These are phyloP conservation scores for Enoplosus armatus DNA, from an alignment of 2,797 vertebrate species.

Conservation along the genomic window DNA sequence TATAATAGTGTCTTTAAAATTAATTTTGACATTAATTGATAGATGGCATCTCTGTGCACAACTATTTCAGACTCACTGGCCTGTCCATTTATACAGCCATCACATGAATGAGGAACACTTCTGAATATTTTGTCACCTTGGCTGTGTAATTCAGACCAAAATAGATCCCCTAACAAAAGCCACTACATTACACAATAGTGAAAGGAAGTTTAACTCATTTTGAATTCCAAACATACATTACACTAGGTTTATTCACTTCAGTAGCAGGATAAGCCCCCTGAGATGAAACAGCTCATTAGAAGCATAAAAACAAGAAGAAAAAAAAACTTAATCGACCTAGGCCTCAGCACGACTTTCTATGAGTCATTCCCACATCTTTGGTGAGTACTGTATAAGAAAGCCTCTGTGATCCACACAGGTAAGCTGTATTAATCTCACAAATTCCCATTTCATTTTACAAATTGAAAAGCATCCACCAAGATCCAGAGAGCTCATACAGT, in stretches of 20 bases:
- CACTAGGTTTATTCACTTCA: constrained; percentile 56
- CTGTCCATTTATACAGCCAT: constrained; percentile 1
- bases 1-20: constrained; percentile 4
- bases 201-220: constrained; percentile 45
- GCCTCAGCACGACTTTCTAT: constrained; percentile 33
- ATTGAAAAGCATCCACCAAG: constrained; percentile 50
- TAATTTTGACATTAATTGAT: constrained; percentile 23
- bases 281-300: constrained; percentile 70
- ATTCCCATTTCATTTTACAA: constrained; percentile 57
- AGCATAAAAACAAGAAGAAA: constrained; percentile 45
- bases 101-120: constrained; percentile 4
- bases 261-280: constrained; percentile 48
- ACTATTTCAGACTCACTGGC: constrained; percentile 9
- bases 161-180: constrained; percentile 25
- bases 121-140: constrained; percentile 31
- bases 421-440: constrained; percentile 55
- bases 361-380: constrained; percentile 45
- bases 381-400: constrained; percentile 9
- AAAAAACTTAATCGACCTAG: constrained; percentile 30
- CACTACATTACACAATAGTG: constrained; percentile 19
- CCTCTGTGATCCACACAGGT: constrained; percentile 44
- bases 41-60: not conserved
- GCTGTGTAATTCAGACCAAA: constrained; percentile 25
- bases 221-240: constrained; percentile 58
- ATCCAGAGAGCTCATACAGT: constrained; percentile 35